Percentiles rank a stretch among this genome's conserved stretches.
Conservation (phyloP, 2,113 vertebrate genomes). For the Lepisosteus oculatus region DNA sequence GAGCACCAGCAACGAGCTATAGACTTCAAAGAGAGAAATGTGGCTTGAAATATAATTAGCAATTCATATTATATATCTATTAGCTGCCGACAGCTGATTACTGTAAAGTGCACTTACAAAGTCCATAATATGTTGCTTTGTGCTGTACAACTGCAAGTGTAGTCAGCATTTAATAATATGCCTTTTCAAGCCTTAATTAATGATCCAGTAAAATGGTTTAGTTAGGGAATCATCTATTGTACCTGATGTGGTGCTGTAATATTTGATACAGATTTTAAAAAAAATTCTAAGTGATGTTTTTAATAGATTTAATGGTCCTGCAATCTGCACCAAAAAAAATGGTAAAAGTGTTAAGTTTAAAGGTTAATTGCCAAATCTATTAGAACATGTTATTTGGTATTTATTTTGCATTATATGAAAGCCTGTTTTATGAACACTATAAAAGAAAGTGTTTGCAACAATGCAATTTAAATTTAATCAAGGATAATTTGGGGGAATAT, state of each 20-base stretch:
- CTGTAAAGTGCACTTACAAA: conserved; percentile 12
- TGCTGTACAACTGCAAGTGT: neutral
- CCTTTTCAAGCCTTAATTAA: conserved; percentile 6
- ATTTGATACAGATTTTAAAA: neutral
- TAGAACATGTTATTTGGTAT: no score
- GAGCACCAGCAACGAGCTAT: conserved; percentile 1
- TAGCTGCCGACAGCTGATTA: conserved; percentile 32
- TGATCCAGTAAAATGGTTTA: neutral
- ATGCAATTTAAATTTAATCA: no score
- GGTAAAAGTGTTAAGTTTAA: neutral
- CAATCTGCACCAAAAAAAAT: neutral
- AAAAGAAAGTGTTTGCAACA: no score
- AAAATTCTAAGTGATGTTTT: neutral
- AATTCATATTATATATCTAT: conserved; percentile 28
- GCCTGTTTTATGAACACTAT: no score
- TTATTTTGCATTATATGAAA: no score
- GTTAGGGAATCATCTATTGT: neutral
- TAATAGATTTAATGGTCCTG: neutral
- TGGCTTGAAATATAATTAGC: conserved; percentile 37
- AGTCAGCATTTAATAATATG: conserved; percentile 18
- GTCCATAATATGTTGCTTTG: neutral
- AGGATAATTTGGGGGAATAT: no score
- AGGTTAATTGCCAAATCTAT: no score
- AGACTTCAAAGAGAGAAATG: conserved; percentile 34
- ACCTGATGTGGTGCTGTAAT: neutral